A percentile compares a stretch with the other conserved stretches of the same genome.
Evolutionary conservation across 1,140 invertebrate genomes (phyloP).

Genomic region (Radopholus similis): DNA sequence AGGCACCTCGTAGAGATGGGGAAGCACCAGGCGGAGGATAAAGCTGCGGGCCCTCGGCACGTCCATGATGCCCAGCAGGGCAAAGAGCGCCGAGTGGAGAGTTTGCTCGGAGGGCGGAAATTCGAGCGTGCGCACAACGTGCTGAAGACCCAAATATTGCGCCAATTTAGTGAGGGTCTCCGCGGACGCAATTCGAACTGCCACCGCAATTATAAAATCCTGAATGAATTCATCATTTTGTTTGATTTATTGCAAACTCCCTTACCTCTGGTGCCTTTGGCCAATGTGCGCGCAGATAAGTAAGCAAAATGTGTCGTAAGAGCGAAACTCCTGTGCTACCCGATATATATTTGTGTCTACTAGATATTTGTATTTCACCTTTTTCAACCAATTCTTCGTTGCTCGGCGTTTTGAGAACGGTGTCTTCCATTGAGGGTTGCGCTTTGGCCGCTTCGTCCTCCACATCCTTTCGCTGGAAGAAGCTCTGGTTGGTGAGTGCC

Average conservation of each 20-base stretch:
- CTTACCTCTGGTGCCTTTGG: constrained; percentile 36
- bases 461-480: constrained; percentile 32
- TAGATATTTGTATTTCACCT: constrained; percentile 13
- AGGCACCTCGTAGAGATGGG: constrained; percentile 21
- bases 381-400: constrained; percentile 22
- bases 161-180: constrained; percentile 20
- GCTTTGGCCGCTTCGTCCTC: constrained; percentile 3
- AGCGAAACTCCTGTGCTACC: constrained; percentile 7
- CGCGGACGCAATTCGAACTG: not conserved
- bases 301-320: constrained; percentile 10
- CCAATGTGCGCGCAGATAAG: constrained; percentile 35
- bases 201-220: constrained; percentile 36
- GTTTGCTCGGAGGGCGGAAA: constrained; percentile 31
- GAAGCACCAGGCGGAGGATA: constrained; percentile 30
- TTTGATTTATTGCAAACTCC: not conserved
- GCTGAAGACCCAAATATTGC: constrained; percentile 29
- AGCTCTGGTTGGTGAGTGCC: constrained; percentile 37
- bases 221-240: not conserved
- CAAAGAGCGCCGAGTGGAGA: constrained; percentile 21
- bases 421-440: constrained; percentile 4
- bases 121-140: constrained; percentile 38
- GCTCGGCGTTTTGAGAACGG: not conserved
- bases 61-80: constrained; percentile 29
- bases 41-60: constrained; percentile 25
- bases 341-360: not conserved